Evolutionary conservation across 2,797 vertebrate species (phyloP).

Genomic region (Malacoctenus gilli): DNA sequence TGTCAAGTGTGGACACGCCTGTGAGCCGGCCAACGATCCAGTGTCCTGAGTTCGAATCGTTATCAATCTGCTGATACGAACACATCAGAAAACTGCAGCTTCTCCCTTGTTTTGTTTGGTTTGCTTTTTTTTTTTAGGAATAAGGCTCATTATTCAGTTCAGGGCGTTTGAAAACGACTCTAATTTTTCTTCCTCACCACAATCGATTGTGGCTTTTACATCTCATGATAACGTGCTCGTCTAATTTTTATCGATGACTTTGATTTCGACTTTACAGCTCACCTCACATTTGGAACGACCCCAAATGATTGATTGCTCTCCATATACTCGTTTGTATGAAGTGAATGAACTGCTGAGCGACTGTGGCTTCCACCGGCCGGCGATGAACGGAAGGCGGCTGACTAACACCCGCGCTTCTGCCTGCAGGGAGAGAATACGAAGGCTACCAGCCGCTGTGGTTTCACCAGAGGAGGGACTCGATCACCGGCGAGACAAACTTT

Average conservation of each 20-base stretch:
- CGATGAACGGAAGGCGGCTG: not conserved
- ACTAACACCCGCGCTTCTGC: conserved; percentile 36
- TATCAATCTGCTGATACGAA: not conserved
- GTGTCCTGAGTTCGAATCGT: not conserved
- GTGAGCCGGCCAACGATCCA: not conserved
- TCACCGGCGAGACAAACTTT: conserved; percentile 90
- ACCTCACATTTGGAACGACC: conserved; percentile 35
- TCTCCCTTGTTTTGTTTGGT: conserved; percentile 16
- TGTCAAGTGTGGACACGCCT: too few species aligned
- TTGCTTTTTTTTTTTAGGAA: conserved; percentile 13
- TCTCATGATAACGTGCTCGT: conserved; percentile 6
- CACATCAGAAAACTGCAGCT: conserved; percentile 11
- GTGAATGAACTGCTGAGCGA: conserved; percentile 33
- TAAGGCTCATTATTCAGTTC: conserved; percentile 10
- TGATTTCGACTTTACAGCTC: conserved; percentile 21
- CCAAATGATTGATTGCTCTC: conserved; percentile 47
- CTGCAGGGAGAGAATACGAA: conserved; percentile 88
- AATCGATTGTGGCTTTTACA: conserved; percentile 16
- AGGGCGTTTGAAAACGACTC: conserved; percentile 9
- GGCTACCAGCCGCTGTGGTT: conserved; percentile 93
- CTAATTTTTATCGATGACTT: conserved; percentile 8
- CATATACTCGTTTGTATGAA: conserved; percentile 35
- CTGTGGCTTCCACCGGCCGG: conserved; percentile 33
- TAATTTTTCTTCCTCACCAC: conserved; percentile 14
- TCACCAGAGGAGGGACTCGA: conserved; percentile 87